Evolutionary conservation across 2,888 invertebrate species (phyloP).

Genomic region (Hydrotaea cyrtoneurina): DNA sequence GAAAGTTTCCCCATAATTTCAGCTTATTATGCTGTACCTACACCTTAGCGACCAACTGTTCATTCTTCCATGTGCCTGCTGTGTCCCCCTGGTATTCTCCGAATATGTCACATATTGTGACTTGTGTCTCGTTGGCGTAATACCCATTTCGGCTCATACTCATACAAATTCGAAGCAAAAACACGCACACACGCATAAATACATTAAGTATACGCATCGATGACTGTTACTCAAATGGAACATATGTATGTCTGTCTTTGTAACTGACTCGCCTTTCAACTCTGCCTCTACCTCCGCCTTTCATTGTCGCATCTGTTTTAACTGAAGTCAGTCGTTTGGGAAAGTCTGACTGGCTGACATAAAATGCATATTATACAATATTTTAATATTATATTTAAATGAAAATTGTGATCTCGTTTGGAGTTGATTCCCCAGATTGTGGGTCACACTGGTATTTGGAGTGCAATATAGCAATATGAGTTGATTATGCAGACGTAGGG

Average conservation of each 20-base stretch:
- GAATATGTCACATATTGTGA: neutral
- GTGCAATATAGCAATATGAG: neutral
- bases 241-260: neutral
- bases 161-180: conserved; percentile 67
- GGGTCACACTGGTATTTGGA: neutral
- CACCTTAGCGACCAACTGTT: neutral
- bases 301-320: too few species aligned
- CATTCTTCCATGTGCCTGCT: neutral
- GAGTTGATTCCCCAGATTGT: conserved; percentile 2
- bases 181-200: conserved; percentile 59
- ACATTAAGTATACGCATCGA: conserved; percentile 53
- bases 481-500: too few species aligned
- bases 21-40: conserved; percentile 64
- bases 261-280: neutral
- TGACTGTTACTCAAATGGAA: neutral
- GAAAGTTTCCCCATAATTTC: too few species aligned
- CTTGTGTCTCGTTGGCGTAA: neutral
- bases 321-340: neutral
- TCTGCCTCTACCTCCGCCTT: too few species aligned
- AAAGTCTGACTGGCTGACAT: neutral
- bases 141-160: neutral
- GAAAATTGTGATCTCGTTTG: neutral
- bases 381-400: neutral
- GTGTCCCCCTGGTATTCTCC: neutral
- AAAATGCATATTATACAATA: conserved; percentile 2